These are phyloP conservation scores for Phymanthus crucifer DNA, from an alignment of 92 coral and sea anemone species.

Conservation along the genomic window DNA sequence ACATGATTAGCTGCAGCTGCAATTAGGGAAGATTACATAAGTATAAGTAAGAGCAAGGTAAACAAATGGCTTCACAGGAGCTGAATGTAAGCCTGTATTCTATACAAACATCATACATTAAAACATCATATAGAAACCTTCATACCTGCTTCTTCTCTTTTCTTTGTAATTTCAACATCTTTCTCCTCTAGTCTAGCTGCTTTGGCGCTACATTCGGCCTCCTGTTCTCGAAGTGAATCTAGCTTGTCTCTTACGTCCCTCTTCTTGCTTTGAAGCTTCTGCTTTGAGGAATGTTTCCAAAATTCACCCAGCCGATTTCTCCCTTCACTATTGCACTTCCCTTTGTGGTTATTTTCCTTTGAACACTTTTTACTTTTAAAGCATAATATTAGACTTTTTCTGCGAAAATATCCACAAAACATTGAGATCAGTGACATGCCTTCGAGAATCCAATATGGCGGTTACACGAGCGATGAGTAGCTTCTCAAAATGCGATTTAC, in stretches of 20 bases:
- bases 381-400: not conserved
- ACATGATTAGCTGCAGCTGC: too few relatives aligned
- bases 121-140: too few relatives aligned
- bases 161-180: too few relatives aligned
- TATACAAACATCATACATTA: too few relatives aligned
- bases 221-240: not conserved
- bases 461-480: not conserved
- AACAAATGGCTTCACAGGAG: too few relatives aligned
- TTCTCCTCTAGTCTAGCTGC: not conserved
- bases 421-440: not conserved
- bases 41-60: too few relatives aligned
- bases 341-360: not conserved
- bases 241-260: not conserved
- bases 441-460: conserved; percentile 10
- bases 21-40: too few relatives aligned
- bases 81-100: too few relatives aligned
- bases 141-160: too few relatives aligned
- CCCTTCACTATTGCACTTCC: not conserved
- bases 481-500: not conserved
- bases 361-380: not conserved
- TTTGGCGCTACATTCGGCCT: not conserved
- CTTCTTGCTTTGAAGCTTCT: not conserved
- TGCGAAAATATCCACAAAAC: not conserved
- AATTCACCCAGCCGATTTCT: conserved; percentile 4
- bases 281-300: conserved; percentile 3